A percentile compares a stretch with the other conserved stretches of the same genome.
phyloP scores from a whole-genome alignment of 2,888 invertebrate genomes.

The Eilema griseolum region DNA sequence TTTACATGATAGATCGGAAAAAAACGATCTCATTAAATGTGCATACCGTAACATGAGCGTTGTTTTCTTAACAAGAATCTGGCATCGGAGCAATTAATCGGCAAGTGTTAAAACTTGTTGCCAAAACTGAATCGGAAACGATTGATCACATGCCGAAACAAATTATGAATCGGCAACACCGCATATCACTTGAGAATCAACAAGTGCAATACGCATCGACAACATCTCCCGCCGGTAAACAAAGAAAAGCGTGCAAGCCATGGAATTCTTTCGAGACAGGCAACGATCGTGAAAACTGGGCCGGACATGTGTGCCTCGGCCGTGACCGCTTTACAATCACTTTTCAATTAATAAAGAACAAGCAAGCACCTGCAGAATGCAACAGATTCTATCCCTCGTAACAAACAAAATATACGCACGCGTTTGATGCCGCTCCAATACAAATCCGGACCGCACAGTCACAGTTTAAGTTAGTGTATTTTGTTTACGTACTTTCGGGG shows the following conservation, averaged over 20 bases:
- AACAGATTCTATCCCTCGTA: slow-evolving; percentile 73
- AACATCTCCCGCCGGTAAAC: slow-evolving; percentile 71
- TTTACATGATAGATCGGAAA: slow-evolving; percentile 14
- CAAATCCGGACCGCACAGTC: slow-evolving; percentile 74
- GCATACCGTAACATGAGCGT: slow-evolving; percentile 25
- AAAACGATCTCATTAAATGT: slow-evolving; percentile 27
- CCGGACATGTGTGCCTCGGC: slow-evolving; percentile 85
- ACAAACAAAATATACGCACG: slow-evolving; percentile 68
- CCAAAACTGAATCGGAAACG: slow-evolving; percentile 48
- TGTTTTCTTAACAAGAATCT: slow-evolving; percentile 37
- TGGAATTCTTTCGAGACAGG: slow-evolving; percentile 74
- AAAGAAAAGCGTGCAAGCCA: slow-evolving; percentile 73
- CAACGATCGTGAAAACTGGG: slow-evolving; percentile 83
- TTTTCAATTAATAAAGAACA: slow-evolving; percentile 85
- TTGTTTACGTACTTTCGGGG: slow-evolving; percentile 78
- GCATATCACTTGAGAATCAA: slow-evolving; percentile 59
- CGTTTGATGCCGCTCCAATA: slow-evolving; percentile 64
- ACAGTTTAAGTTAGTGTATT: slow-evolving; percentile 63
- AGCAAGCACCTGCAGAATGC: slow-evolving; percentile 83
- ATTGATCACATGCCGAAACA: slow-evolving; percentile 41
- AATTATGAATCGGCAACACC: slow-evolving; percentile 34
- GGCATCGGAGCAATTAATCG: slow-evolving; percentile 30
- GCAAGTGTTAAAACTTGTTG: slow-evolving; percentile 42
- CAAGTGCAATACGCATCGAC: slow-evolving; percentile 66
- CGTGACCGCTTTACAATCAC: slow-evolving; percentile 86